Base-by-base conservation (phyloP, 1,140 invertebrate species). In the Chionoecetes opilio region DNA sequence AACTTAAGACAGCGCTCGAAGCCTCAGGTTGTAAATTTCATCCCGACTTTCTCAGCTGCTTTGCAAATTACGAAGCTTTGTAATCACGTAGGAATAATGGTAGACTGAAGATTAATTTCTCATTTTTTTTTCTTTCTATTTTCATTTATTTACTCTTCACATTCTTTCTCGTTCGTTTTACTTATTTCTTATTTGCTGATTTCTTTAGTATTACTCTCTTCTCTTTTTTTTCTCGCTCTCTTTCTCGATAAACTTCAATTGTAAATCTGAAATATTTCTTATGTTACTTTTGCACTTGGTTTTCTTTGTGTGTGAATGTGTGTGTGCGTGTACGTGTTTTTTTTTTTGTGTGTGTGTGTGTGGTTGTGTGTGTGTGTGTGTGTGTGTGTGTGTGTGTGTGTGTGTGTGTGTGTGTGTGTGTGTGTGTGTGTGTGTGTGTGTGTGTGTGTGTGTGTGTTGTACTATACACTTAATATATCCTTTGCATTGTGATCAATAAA, bases 61-160 rank as follows among this genome's bases (percentile, higher is more conserved):
- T n/a, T 75, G 63, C 63, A 75, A 75, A 75, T 75, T 75, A 75
- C 63, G 3, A 21, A 75, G 63, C 21, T 75, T 75, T 75, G n/a
- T 75, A 75, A 75, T 75, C 63, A n/a, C n/a, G 63, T n/a, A 75
- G n/a, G 63, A 75, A 6, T 75, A n/a, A n/a, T 75, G 63, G 63
- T 75, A 26, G 21, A n/a, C 63, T 75, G 11, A 75, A 75, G 11
- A 75, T 75, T 75, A 17, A 75, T 75, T 75, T n/a, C 21, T 75
- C 63, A n/a, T 75, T 11, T 21, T 75, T 11, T 75, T 9, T 75
- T 75, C n/a, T 75, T n/a, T n/a, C n/a, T n/a, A n/a, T n/a, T 75
- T 53, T 11, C 2, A 53, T 9, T 53, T 11, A 17, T 75, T 75
- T 75, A 6, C 63, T 75, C 63, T 75, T 75, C n/a, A n/a, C 53